These are phyloP conservation scores for Cephus pulcher DNA, from an alignment of 2,888 invertebrate genomes.

Conservation along the genomic window DNA sequence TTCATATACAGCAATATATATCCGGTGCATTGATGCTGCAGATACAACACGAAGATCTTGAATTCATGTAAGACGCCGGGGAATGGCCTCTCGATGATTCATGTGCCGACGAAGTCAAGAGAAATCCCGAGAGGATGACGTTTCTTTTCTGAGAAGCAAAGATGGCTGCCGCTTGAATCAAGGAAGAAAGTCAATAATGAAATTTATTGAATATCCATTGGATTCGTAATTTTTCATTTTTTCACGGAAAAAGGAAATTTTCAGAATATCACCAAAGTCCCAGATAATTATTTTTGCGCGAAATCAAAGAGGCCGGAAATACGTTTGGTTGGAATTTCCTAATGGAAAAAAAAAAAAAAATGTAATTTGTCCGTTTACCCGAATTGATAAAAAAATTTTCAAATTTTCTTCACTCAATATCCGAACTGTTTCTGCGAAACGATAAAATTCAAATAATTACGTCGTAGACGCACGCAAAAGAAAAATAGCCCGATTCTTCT, in stretches of 20 bases:
- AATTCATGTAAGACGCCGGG: not conserved
- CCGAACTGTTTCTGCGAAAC: not conserved
- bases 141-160: not conserved
- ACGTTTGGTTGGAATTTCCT: no score
- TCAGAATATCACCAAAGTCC: no score
- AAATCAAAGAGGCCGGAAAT: no score
- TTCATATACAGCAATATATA: not conserved
- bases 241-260: no score
- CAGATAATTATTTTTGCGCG: no score
- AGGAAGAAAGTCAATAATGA: not conserved
- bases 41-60: not conserved
- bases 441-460: no score
- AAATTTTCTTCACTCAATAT: not conserved
- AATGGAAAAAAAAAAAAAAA: no score
- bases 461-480: no score
- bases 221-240: no score
- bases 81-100: not conserved
- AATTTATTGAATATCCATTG: not conserved
- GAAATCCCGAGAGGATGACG: not conserved
- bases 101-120: not conserved
- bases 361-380: no score
- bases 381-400: no score
- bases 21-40: not conserved
- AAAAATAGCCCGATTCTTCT: no score
- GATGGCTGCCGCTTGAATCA: not conserved